phyloP scores from a whole-genome alignment of 30 jellyfish, hydroid and myxozoan genomes.

The Hydractinia echinata region DNA sequence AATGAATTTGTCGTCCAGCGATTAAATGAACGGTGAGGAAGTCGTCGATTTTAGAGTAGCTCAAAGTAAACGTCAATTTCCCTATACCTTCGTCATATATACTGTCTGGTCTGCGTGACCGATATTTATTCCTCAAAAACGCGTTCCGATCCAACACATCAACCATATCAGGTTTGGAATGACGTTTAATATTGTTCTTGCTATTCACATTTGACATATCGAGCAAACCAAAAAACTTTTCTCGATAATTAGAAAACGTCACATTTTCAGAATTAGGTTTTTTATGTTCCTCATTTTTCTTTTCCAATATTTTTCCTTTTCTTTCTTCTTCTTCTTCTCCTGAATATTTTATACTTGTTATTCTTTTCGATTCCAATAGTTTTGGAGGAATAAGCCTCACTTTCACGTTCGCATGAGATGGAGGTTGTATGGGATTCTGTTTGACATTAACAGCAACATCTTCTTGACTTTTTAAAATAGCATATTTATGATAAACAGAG shows the following conservation, averaged over 20 bases:
- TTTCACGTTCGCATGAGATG: constrained; percentile 23
- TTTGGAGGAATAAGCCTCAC: constrained; percentile 21
- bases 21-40: constrained; percentile 56
- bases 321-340: background rate
- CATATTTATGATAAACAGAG: constrained; percentile 11
- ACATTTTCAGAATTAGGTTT: background rate
- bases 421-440: constrained; percentile 41
- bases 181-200: background rate
- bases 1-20: constrained; percentile 72
- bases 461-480: constrained; percentile 2
- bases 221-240: background rate
- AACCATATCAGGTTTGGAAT: constrained; percentile 1
- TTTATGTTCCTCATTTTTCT: background rate
- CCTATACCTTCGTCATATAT: constrained; percentile 58
- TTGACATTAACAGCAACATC: background rate
- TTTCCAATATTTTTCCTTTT: background rate
- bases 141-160: background rate
- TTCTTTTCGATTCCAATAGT: background rate
- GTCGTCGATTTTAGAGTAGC: constrained; percentile 41
- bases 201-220: background rate
- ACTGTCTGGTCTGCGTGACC: constrained; percentile 76
- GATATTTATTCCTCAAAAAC: background rate
- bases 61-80: constrained; percentile 49
- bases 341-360: background rate
- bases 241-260: background rate